Evolutionary conservation across 2,797 vertebrate genomes (phyloP).

Genomic region (Pagetopsis macropterus): DNA sequence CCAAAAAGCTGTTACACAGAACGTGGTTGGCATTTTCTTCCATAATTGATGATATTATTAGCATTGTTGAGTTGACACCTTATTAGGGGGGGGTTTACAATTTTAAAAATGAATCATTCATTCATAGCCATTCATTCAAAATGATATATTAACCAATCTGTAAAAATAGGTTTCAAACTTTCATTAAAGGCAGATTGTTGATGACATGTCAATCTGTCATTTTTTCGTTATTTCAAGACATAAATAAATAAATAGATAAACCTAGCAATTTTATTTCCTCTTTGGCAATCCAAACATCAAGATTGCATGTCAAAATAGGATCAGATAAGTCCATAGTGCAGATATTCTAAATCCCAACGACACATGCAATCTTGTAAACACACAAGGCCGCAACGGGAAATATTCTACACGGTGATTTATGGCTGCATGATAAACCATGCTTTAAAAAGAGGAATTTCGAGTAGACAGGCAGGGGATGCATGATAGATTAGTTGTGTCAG

Average conservation of each 20-base stretch:
- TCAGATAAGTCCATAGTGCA: conserved; percentile 42
- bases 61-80: conserved; percentile 4
- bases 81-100: conserved; percentile 2
- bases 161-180: not conserved
- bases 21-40: not conserved
- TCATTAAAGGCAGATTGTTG: not conserved
- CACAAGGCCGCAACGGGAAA: conserved; percentile 66
- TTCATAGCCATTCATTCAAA: not conserved
- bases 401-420: conserved; percentile 65
- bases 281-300: conserved; percentile 38
- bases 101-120: not conserved
- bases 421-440: conserved; percentile 69
- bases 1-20: conserved; percentile 29
- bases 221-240: not conserved
- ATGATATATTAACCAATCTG: not conserved
- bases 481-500: conserved; percentile 82
- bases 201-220: conserved; percentile 3
- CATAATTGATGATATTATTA: conserved; percentile 20
- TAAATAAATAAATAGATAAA: conserved; percentile 9
- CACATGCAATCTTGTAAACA: conserved; percentile 66
- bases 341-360: conserved; percentile 53
- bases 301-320: conserved; percentile 47
- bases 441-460: conserved; percentile 76
- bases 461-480: conserved; percentile 69
- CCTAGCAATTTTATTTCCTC: conserved; percentile 8